These are phyloP conservation scores for Balaenoptera acutorostrata DNA, from an alignment of 2,113 vertebrate species.

Conservation along the genomic window DNA sequence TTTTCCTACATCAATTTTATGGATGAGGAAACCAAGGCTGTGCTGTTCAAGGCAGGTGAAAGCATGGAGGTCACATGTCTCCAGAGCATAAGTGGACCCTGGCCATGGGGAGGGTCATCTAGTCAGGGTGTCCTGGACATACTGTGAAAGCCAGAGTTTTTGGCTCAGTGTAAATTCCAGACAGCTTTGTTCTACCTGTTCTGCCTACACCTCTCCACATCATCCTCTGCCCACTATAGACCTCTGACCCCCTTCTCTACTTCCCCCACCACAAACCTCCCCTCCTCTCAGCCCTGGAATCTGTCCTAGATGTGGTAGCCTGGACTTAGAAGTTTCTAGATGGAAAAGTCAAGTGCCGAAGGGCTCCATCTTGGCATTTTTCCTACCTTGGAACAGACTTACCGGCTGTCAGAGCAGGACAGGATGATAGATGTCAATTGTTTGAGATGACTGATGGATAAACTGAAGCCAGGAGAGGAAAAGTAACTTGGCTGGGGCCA, in stretches of 20 bases:
- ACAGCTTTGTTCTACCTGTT: background rate
- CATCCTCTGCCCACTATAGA: rapidly evolving
- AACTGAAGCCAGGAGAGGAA: background rate
- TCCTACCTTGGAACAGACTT: background rate
- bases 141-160: background rate
- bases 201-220: no score
- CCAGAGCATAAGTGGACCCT: background rate
- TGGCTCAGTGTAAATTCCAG: background rate
- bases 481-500: background rate
- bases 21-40: background rate
- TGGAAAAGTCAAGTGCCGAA: background rate
- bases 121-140: background rate
- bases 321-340: background rate
- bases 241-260: background rate
- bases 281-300: background rate
- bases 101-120: background rate
- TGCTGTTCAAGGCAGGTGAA: background rate
- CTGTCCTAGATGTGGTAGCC: background rate
- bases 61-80: background rate
- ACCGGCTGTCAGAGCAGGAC: background rate
- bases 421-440: background rate
- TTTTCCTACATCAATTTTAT: background rate
- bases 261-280: background rate
- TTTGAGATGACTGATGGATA: background rate
- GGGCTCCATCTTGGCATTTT: background rate